Conservation (phyloP, 2,113 vertebrate species). For the Ranitomeya imitator region DNA sequence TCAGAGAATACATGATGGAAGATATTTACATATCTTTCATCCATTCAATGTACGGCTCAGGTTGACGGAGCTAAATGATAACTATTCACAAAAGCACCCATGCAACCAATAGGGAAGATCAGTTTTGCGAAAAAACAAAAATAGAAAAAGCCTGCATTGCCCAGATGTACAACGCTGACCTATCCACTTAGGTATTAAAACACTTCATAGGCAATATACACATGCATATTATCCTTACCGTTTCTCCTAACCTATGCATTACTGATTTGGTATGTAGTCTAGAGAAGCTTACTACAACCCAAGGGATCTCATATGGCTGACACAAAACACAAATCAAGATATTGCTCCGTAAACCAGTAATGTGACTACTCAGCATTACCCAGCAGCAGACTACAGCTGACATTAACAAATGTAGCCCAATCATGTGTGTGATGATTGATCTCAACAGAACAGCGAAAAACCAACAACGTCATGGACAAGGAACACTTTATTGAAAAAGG, state of each 20-base stretch:
- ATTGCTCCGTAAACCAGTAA: slow-evolving; percentile 49
- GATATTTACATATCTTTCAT: no score
- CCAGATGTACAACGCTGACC: background rate
- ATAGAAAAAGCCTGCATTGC: background rate
- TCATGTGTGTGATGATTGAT: slow-evolving; percentile 46
- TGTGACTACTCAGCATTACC: slow-evolving; percentile 54
- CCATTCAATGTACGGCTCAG: no score
- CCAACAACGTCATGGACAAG: slow-evolving; percentile 17
- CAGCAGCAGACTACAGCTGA: slow-evolving; percentile 35
- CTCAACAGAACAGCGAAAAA: slow-evolving; percentile 16
- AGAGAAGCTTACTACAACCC: background rate
- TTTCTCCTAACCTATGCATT: no score
- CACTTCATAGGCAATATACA: background rate
- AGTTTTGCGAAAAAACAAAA: background rate
- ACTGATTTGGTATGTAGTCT: background rate
- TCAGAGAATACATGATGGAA: no score
- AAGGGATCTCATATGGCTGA: slow-evolving; percentile 23
- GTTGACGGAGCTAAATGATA: background rate
- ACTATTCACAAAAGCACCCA: background rate
- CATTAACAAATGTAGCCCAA: slow-evolving; percentile 44
- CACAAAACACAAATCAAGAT: slow-evolving; percentile 50
- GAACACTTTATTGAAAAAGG: background rate
- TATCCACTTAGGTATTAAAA: background rate
- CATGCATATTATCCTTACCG: background rate
- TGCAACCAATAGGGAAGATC: background rate